Conservation (phyloP, 2,797 vertebrate genomes). For the Sparidentex hasta region DNA sequence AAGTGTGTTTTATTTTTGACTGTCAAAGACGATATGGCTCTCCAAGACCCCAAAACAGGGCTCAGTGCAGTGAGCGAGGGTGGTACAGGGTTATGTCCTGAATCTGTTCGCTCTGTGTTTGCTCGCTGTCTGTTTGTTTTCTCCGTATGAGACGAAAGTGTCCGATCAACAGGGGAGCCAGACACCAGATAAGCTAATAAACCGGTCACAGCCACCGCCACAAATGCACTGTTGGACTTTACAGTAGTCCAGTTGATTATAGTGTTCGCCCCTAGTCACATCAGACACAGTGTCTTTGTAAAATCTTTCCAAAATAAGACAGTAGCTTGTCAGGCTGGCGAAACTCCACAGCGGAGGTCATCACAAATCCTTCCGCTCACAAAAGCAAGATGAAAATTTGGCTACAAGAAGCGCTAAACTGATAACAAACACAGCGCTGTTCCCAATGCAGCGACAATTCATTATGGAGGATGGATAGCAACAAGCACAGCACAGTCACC, state of each 20-base stretch:
- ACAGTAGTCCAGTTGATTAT: neutral
- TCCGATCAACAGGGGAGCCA: slow-evolving; percentile 7
- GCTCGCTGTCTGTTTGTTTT: neutral
- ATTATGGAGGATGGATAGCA: slow-evolving; percentile 26
- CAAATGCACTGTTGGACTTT: slow-evolving; percentile 23
- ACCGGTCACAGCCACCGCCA: slow-evolving; percentile 3
- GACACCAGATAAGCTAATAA: slow-evolving; percentile 24
- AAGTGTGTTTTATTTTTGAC: neutral
- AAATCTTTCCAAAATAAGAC: slow-evolving; percentile 33
- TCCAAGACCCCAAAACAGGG: neutral
- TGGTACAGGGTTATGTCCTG: neutral
- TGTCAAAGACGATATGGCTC: neutral
- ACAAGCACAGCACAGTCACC: neutral
- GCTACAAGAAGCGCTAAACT: slow-evolving; percentile 24
- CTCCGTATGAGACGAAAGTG: slow-evolving; percentile 19
- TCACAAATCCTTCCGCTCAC: slow-evolving; percentile 21
- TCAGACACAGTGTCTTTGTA: slow-evolving; percentile 15
- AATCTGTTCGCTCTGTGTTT: neutral
- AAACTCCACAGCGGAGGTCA: slow-evolving; percentile 24
- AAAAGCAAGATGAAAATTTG: slow-evolving; percentile 27
- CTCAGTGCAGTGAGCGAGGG: neutral
- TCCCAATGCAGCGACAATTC: slow-evolving; percentile 25
- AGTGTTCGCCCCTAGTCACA: slow-evolving; percentile 15
- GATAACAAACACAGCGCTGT: slow-evolving; percentile 28
- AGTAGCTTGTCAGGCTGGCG: slow-evolving; percentile 16